Percentiles rank a stretch among this genome's conserved stretches.
Conservation (phyloP, 2,113 vertebrate species). For the Odocoileus virginianus region DNA sequence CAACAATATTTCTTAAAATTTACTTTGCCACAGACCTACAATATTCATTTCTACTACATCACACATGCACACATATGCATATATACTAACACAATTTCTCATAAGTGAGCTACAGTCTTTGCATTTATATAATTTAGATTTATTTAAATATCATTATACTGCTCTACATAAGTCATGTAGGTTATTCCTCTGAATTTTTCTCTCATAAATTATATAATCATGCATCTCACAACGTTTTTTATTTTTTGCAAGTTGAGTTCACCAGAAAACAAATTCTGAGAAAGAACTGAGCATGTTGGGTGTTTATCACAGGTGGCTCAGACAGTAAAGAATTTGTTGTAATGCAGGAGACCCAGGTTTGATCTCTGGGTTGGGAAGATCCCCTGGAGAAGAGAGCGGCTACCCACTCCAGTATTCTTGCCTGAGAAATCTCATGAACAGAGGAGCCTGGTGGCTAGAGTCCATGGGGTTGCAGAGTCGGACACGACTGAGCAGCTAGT, state of each 20-base stretch:
- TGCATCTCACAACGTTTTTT: not conserved
- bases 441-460: not conserved
- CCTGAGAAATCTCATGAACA: not conserved
- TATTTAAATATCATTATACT: not conserved
- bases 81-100: not conserved
- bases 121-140: not conserved
- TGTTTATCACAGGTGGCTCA: not conserved
- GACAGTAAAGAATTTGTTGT: not conserved
- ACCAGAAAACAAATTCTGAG: not conserved
- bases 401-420: not conserved
- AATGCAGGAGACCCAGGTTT: not conserved
- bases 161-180: not conserved
- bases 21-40: not conserved
- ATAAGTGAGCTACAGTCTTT: not conserved
- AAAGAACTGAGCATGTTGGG: not conserved
- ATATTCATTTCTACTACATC: not conserved
- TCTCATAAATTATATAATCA: not conserved
- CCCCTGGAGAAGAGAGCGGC: not conserved
- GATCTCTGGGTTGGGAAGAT: not conserved
- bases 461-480: not conserved
- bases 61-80: not conserved
- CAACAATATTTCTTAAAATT: not conserved
- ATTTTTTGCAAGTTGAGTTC: not conserved
- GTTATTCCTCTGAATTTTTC: not conserved
- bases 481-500: not conserved